These are phyloP conservation scores for Aplysina aerophoba DNA, from an alignment of 37 sponge, comb jelly and placozoan species.

Conservation along the genomic window DNA sequence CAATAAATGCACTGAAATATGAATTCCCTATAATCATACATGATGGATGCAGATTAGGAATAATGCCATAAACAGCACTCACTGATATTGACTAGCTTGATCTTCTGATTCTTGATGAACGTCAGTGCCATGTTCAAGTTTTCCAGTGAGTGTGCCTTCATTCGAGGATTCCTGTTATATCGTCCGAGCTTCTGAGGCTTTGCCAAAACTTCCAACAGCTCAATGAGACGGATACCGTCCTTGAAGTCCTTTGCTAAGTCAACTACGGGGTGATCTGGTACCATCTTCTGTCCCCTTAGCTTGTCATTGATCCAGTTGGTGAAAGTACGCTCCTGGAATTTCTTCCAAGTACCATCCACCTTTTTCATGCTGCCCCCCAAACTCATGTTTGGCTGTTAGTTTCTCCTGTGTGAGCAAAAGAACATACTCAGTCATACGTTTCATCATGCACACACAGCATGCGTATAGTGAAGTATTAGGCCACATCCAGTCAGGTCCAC, in stretches of 20 bases:
- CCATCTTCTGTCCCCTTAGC: constrained; percentile 61
- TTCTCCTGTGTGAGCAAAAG: too few species aligned
- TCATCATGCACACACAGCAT: too few species aligned
- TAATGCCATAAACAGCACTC: constrained; percentile 10
- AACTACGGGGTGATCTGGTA: constrained; percentile 44
- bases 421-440: too few species aligned
- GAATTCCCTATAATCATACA: too few species aligned
- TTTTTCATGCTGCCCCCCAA: constrained; percentile 3
- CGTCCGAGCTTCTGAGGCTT: constrained; percentile 29
- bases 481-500: too few species aligned
- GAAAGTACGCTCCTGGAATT: constrained; percentile 88
- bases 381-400: too few species aligned
- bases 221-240: constrained; percentile 87
- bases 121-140: constrained; percentile 71
- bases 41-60: too few species aligned
- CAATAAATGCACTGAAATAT: too few species aligned
- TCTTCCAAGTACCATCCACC: constrained; percentile 86
- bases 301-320: constrained; percentile 93
- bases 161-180: constrained; percentile 60
- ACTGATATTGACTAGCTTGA: constrained; percentile 92
- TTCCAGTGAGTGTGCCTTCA: constrained; percentile 72
- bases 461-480: too few species aligned
- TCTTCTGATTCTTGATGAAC: constrained; percentile 71
- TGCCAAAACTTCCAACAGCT: constrained; percentile 80
- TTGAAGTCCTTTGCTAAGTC: constrained; percentile 78